Conservation (phyloP, 2,797 vertebrate species). For the Hoplostethus mediterraneus region DNA sequence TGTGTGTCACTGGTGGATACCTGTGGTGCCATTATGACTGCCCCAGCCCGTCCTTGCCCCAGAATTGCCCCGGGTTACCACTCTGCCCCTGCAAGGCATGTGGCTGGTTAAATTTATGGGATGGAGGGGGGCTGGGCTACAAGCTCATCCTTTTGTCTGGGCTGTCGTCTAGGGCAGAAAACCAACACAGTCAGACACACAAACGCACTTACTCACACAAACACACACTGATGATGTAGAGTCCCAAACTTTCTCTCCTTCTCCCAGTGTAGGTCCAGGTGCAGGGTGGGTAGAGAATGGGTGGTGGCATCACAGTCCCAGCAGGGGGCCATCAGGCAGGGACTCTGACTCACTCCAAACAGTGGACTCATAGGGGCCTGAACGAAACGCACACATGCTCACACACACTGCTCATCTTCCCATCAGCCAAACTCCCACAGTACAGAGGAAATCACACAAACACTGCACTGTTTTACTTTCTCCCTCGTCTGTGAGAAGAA, state of each 20-base stretch:
- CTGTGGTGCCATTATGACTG: slow-evolving; percentile 72
- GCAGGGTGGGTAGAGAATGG: slow-evolving; percentile 84
- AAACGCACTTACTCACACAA: slow-evolving; percentile 64
- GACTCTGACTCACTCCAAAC: slow-evolving; percentile 79
- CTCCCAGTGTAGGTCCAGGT: slow-evolving; percentile 79
- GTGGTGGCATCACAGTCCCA: slow-evolving; percentile 85
- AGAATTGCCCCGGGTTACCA: slow-evolving; percentile 78
- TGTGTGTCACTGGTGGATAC: slow-evolving; percentile 56
- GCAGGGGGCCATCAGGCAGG: slow-evolving; percentile 77
- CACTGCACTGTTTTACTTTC: slow-evolving; percentile 51
- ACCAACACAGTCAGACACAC: slow-evolving; percentile 73
- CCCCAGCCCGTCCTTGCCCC: slow-evolving; percentile 58
- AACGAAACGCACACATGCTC: slow-evolving; percentile 50
- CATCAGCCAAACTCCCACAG: slow-evolving; percentile 70
- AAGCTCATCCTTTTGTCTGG: slow-evolving; percentile 81
- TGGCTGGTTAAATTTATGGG: slow-evolving; percentile 85
- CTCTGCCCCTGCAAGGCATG: slow-evolving; percentile 78
- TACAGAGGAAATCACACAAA: slow-evolving; percentile 63
- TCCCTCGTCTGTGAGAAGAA: slow-evolving; percentile 54
- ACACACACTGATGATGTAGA: slow-evolving; percentile 70
- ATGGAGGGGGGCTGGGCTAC: slow-evolving; percentile 67
- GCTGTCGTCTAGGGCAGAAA: slow-evolving; percentile 74
- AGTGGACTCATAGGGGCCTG: slow-evolving; percentile 72
- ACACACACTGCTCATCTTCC: slow-evolving; percentile 57
- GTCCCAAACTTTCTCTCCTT: slow-evolving; percentile 61